These are phyloP conservation scores for Teleopsis dalmanni DNA, from an alignment of 1,140 invertebrate species.

Conservation along the genomic window DNA sequence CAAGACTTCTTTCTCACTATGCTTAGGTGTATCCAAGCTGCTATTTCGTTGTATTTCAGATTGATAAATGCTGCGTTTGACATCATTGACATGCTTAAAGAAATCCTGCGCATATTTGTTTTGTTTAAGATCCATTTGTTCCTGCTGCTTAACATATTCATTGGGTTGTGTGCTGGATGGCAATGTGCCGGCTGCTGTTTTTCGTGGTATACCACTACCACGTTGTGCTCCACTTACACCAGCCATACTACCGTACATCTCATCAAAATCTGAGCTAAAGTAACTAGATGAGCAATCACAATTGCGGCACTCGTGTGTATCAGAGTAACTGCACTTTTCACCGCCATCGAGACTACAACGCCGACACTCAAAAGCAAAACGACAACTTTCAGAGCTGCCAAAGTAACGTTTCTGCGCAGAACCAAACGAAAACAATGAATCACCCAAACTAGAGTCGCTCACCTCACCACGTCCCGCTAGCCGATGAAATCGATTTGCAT, in stretches of 20 bases:
- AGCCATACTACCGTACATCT: constrained; percentile 31
- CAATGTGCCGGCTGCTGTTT: constrained; percentile 33
- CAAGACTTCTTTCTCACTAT: not conserved
- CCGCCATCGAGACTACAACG: constrained; percentile 38
- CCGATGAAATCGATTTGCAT: constrained; percentile 20
- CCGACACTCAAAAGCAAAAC: constrained; percentile 37
- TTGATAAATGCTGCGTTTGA: constrained; percentile 41
- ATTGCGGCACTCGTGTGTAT: constrained; percentile 40
- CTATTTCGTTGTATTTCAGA: constrained; percentile 36
- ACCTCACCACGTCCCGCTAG: constrained; percentile 17
- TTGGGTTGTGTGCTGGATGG: constrained; percentile 18
- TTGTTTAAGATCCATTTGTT: constrained; percentile 30
- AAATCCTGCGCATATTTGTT: constrained; percentile 43
- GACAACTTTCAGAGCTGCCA: constrained; percentile 41
- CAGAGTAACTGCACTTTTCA: constrained; percentile 40
- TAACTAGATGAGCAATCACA: constrained; percentile 43
- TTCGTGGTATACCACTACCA: constrained; percentile 35
- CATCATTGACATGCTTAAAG: constrained; percentile 43
- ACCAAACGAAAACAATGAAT: constrained; percentile 25
- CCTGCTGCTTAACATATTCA: constrained; percentile 8
- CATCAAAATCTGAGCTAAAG: constrained; percentile 43
- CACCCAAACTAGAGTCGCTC: constrained; percentile 30
- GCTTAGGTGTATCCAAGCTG: constrained; percentile 11
- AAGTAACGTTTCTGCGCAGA: constrained; percentile 34
- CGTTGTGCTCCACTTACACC: constrained; percentile 18